Base-by-base conservation (phyloP, 64 coral and sea anemone genomes). In the Porites lutea region DNA sequence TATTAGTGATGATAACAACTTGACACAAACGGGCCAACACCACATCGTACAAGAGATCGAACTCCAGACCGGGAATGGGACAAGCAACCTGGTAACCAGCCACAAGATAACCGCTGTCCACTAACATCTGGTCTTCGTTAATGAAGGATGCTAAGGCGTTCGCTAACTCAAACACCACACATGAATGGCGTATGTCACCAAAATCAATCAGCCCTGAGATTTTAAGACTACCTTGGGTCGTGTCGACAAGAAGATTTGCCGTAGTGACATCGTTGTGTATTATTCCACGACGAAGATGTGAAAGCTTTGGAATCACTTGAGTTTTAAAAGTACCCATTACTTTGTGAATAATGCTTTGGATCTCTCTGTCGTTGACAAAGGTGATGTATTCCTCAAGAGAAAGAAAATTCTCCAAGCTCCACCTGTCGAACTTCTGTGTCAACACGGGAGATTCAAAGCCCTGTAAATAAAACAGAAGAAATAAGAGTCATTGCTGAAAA, bases 171-270 rank as follows among this genome's bases (percentile, higher is more conserved):
- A 79, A 78, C 3, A 96, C 78, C 16, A 93, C 52, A 78, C 88
- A 79, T 16, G 95, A 93, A 46, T 85, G 65, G 13, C 72, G 50
- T 37, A 93, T 18, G 23, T 96, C 95, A 78, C 95, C 87, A 86
- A 96, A 96, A 79, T 96, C 95, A 11, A 96, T 67, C 6, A 96
- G 65, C 27, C 95, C 95, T 71, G 90, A 93, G 53, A 96, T 61
- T 19, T 43, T 22, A 60, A 82, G 74, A 20, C 77, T 84, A 45
- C 12, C 68, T 5, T 9, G 14, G 1, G 2, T 72, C 16, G 11
- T 75, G 20, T 63, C 61, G 21, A 87, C 69, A 1, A 93, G 87
- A 8, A 96, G 86, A 65, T 93, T 93, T 1, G 19, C 48, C 0
- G 53, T 59, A 87, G 58, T 86, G 23, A 93, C 49, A n/a, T 93